Evolutionary conservation across 2,888 invertebrate genomes (phyloP).

Genomic region (Cheilosia variabilis): DNA sequence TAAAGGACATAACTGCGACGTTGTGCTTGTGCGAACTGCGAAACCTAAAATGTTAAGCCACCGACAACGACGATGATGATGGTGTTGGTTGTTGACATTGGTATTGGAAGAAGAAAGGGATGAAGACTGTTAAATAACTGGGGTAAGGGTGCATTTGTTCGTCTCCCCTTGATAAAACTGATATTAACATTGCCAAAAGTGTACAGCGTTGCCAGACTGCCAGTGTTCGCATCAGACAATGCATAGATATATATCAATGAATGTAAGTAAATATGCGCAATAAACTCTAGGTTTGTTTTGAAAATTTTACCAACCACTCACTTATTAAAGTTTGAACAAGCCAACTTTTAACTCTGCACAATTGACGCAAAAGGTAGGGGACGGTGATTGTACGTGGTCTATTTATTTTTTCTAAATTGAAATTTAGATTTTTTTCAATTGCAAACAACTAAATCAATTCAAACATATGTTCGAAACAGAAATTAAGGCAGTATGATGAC

Average conservation of each 20-base stretch:
- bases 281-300: too few relatives aligned
- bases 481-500: too few relatives aligned
- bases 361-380: too few relatives aligned
- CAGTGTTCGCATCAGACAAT: background rate
- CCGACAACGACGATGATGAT: conserved; percentile 36
- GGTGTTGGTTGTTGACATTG: conserved; percentile 74
- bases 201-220: conserved; percentile 39
- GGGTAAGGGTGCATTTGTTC: conserved; percentile 64
- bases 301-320: too few relatives aligned
- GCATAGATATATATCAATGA: background rate
- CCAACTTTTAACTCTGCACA: too few relatives aligned
- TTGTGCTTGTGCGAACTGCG: conserved; percentile 42
- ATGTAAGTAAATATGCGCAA: background rate
- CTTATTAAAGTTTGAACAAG: too few relatives aligned
- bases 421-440: too few relatives aligned
- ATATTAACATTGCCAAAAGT: conserved; percentile 35
- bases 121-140: conserved; percentile 54
- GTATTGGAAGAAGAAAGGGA: conserved; percentile 61
- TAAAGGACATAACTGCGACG: conserved; percentile 35
- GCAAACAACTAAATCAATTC: too few relatives aligned
- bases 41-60: conserved; percentile 43
- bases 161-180: conserved; percentile 42
- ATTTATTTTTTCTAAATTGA: too few relatives aligned
- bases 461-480: too few relatives aligned
- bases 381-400: too few relatives aligned